Evolutionary conservation across 2,113 vertebrate species (phyloP).

Genomic region (Carollia perspicillata): DNA sequence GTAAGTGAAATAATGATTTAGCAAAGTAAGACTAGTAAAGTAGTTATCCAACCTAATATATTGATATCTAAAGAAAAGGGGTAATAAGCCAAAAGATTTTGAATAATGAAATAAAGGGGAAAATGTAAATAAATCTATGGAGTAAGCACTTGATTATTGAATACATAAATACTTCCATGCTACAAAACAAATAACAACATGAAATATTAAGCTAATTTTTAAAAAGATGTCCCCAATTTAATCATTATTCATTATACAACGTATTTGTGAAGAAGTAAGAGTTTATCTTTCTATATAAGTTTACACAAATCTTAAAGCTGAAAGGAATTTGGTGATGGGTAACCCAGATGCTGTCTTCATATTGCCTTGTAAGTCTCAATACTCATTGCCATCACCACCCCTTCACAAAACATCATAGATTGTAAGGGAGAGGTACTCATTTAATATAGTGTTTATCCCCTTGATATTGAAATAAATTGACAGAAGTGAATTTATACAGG

Average conservation of each 20-base stretch:
- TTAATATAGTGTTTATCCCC: slow-evolving; percentile 28
- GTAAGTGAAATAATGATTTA: background rate
- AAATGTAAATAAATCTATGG: background rate
- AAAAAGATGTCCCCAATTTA: background rate
- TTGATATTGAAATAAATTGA: slow-evolving; percentile 44
- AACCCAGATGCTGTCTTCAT: background rate
- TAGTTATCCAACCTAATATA: background rate
- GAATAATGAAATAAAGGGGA: background rate
- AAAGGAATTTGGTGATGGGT: background rate
- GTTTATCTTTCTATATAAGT: background rate
- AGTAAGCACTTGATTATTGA: background rate
- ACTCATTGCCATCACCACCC: background rate
- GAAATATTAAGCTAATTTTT: background rate
- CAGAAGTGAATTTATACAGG: slow-evolving; percentile 50
- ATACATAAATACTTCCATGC: background rate
- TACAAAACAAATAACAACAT: background rate
- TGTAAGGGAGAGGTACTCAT: background rate
- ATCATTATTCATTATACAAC: background rate
- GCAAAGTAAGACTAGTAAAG: background rate
- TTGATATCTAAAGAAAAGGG: background rate
- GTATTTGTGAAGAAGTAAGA: background rate
- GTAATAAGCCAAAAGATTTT: background rate
- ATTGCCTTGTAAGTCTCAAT: rapidly evolving
- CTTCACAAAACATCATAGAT: background rate
- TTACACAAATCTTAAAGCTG: background rate